Percentiles rank a stretch among this genome's conserved stretches.
Conservation (phyloP, 1,140 invertebrate genomes). For the Trachelipus rathkii region DNA sequence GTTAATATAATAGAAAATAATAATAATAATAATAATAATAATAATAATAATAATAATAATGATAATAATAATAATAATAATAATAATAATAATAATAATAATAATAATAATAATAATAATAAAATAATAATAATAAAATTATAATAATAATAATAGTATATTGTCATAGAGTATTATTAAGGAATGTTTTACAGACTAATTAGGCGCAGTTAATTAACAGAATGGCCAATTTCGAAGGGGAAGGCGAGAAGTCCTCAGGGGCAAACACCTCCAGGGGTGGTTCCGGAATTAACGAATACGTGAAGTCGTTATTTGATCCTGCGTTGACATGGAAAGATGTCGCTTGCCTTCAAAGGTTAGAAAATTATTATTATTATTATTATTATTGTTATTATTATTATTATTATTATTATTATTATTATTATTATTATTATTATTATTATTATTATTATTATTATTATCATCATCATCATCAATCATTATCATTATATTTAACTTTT, state of each 20-base stretch:
- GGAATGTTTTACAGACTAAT: too few relatives aligned
- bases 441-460: conserved; percentile 47
- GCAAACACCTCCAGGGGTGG: conserved; percentile 49
- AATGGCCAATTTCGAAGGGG: conserved; percentile 51
- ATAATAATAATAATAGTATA: neutral
- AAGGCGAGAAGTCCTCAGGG: conserved; percentile 37
- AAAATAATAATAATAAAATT: neutral
- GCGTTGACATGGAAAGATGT: conserved; percentile 78
- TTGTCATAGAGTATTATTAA: too few relatives aligned
- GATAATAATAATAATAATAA: neutral
- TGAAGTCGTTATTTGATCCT: conserved; percentile 69
- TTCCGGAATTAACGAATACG: conserved; percentile 73
- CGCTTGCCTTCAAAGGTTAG: conserved; percentile 70
- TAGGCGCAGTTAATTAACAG: conserved; percentile 34
- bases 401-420: neutral
- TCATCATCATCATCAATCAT: neutral
- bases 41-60: too few relatives aligned
- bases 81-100: neutral
- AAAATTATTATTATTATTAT: conserved; percentile 47
- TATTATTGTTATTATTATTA: neutral
- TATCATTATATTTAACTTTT: too few relatives aligned
- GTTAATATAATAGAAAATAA: too few relatives aligned
- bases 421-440: neutral
- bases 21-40: too few relatives aligned
- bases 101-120: neutral